These are phyloP conservation scores for Peromyscus attwateri DNA, from an alignment of 2,797 vertebrate genomes.

Conservation along the genomic window DNA sequence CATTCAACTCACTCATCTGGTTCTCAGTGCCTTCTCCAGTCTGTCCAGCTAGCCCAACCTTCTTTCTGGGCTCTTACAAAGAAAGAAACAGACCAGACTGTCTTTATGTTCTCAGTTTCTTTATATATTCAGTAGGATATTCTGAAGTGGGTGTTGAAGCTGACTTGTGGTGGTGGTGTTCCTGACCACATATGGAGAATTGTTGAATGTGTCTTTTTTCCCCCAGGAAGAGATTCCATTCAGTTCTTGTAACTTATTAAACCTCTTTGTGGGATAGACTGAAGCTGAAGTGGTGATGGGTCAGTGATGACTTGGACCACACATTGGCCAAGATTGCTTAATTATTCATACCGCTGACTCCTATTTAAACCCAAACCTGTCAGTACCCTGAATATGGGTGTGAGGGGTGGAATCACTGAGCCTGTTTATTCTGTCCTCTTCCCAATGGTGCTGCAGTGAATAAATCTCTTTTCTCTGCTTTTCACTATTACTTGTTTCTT, in stretches of 20 bases:
- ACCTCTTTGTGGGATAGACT: background rate
- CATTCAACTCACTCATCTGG: too few relatives aligned
- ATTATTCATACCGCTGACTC: background rate
- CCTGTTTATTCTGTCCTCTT: background rate
- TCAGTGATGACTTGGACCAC: background rate
- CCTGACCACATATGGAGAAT: background rate
- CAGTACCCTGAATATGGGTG: background rate
- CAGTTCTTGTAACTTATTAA: background rate
- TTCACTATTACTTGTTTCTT: background rate
- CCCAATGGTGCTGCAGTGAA: background rate
- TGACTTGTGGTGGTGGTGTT: background rate
- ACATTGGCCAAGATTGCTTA: background rate
- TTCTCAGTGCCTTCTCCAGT: too few relatives aligned
- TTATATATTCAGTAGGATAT: background rate
- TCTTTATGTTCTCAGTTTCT: background rate
- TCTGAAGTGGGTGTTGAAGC: background rate
- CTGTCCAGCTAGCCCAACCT: background rate
- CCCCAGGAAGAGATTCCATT: background rate
- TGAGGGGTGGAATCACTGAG: background rate
- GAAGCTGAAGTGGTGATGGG: background rate
- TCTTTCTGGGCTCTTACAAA: background rate
- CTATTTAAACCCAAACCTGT: background rate
- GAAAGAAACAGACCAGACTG: rapidly evolving
- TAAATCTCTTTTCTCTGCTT: background rate
- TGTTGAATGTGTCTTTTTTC: background rate